Conservation (phyloP, 2,888 invertebrate genomes). For the Drosophila anceps region DNA sequence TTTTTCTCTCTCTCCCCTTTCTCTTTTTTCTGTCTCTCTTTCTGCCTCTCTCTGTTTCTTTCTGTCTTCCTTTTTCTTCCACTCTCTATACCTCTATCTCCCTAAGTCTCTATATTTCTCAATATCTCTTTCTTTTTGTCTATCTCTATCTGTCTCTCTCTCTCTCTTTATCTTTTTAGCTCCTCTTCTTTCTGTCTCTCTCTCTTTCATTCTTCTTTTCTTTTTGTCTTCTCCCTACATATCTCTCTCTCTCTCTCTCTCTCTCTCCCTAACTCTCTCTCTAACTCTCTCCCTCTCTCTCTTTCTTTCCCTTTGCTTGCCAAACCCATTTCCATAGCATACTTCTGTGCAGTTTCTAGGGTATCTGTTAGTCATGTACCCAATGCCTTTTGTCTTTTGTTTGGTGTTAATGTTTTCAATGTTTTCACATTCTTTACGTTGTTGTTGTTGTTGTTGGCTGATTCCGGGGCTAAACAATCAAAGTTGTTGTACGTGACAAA, state of each 20-base stretch:
- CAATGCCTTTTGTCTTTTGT: neutral
- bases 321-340: neutral
- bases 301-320: too few species aligned
- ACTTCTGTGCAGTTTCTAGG: slow-evolving; percentile 11
- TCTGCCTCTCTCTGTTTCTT: neutral
- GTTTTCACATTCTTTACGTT: slow-evolving; percentile 28
- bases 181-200: neutral
- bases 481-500: slow-evolving; percentile 85
- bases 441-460: slow-evolving; percentile 39
- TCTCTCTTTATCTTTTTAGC: neutral
- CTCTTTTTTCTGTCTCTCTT: neutral
- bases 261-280: neutral
- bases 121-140: neutral
- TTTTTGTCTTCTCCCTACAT: too few species aligned
- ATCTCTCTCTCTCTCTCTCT: neutral
- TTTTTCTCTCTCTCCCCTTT: neutral
- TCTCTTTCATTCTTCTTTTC: neutral
- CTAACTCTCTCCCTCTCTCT: neutral
- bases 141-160: neutral
- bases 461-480: slow-evolving; percentile 69
- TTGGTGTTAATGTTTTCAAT: slow-evolving; percentile 23
- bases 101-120: neutral
- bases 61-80: accelerated
- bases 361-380: slow-evolving; percentile 1
- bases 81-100: too few species aligned